These are phyloP conservation scores for Bombyx mori DNA, from an alignment of 1,140 invertebrate genomes.

Conservation along the genomic window DNA sequence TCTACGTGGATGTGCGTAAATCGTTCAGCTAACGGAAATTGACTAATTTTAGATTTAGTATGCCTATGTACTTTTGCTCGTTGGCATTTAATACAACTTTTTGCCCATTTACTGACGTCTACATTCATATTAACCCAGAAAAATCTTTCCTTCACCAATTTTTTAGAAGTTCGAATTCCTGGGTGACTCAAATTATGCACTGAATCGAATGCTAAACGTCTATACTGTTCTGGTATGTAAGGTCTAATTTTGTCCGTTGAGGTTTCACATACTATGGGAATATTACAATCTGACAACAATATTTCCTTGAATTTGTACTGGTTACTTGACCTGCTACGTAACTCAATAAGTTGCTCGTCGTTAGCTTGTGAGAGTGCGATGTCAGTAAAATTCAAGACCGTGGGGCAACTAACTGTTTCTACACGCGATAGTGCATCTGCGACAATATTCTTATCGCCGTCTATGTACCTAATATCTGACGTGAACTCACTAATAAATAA, in stretches of 20 bases:
- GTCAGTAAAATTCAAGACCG: background rate
- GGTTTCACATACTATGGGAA: background rate
- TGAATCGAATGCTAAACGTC: conserved; percentile 1
- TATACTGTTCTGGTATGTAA: conserved; percentile 1
- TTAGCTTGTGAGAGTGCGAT: background rate
- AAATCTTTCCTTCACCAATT: conserved; percentile 2
- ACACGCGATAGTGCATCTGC: conserved; percentile 3
- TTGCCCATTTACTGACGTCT: conserved; percentile 30
- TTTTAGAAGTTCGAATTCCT: background rate
- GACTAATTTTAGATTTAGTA: background rate
- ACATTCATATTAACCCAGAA: conserved; percentile 28
- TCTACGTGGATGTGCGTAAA: conserved; percentile 41
- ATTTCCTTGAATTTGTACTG: background rate
- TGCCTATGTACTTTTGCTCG: conserved; percentile 11
- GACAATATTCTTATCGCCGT: background rate
- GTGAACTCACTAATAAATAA: conserved; percentile 6
- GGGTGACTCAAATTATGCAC: conserved; percentile 6
- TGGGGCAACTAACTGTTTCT: background rate
- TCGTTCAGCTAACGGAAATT: conserved; percentile 23
- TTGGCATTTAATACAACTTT: conserved; percentile 34
- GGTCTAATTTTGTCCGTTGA: background rate
- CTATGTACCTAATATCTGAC: background rate
- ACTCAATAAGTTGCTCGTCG: background rate
- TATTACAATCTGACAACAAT: background rate
- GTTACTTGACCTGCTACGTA: background rate